phyloP scores from a whole-genome alignment of 2,888 invertebrate species.

The Patella pellucida region DNA sequence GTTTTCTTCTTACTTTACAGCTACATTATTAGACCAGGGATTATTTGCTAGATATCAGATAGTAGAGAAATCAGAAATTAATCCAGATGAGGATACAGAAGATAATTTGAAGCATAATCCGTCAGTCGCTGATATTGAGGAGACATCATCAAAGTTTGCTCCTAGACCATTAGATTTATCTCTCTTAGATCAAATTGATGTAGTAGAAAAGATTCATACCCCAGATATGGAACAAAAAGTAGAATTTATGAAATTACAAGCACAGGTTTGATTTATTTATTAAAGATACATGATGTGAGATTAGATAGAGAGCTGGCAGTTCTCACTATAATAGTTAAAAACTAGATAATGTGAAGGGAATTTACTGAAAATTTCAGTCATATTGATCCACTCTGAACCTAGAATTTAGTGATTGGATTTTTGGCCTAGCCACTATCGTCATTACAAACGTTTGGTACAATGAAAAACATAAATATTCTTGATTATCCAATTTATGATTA shows the following conservation, averaged over 20 bases:
- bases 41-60: slow-evolving; percentile 55
- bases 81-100: slow-evolving; percentile 24
- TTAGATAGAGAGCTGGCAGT: too few relatives aligned
- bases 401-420: too few relatives aligned
- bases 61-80: slow-evolving; percentile 35
- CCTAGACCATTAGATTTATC: slow-evolving; percentile 11
- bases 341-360: too few relatives aligned
- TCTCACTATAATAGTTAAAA: too few relatives aligned
- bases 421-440: too few relatives aligned
- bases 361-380: too few relatives aligned
- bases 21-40: slow-evolving; percentile 51
- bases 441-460: too few relatives aligned
- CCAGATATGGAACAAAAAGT: slow-evolving; percentile 58
- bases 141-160: slow-evolving; percentile 7
- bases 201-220: slow-evolving; percentile 36
- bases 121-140: slow-evolving; percentile 7
- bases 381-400: too few relatives aligned
- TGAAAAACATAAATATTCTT: too few relatives aligned
- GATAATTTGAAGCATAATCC: neutral
- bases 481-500: too few relatives aligned
- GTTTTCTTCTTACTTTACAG: slow-evolving; percentile 34
- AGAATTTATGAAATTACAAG: slow-evolving; percentile 63
- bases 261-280: slow-evolving; percentile 49
- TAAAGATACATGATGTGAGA: too few relatives aligned
- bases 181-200: slow-evolving; percentile 37